phyloP scores from a whole-genome alignment of 2,888 invertebrate genomes.

The Trileptium ribeirensis region DNA sequence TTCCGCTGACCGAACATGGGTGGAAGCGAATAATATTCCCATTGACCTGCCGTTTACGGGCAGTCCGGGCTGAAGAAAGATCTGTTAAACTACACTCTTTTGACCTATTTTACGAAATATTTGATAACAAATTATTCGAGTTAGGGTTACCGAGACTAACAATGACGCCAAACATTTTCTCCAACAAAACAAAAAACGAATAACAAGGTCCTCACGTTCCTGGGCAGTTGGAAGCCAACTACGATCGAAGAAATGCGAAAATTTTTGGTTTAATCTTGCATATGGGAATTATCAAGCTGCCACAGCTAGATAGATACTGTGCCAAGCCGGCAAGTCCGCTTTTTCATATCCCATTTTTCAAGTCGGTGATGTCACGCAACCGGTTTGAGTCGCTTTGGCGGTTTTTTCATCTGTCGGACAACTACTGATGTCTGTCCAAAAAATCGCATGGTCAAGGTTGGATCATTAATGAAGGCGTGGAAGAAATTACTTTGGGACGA shows the following conservation, averaged over 20 bases:
- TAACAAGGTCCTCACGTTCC: not conserved
- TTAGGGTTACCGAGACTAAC: not conserved
- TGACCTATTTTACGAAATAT: too few species aligned
- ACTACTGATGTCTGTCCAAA: not conserved
- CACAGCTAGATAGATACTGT: not conserved
- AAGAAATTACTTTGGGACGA: not conserved
- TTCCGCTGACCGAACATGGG: too few species aligned
- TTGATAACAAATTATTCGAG: too few species aligned
- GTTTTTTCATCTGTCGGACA: not conserved
- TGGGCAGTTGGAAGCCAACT: not conserved
- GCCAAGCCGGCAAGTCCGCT: not conserved
- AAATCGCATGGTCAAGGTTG: not conserved
- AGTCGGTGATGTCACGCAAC: slow-evolving; percentile 2
- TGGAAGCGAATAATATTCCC: too few species aligned
- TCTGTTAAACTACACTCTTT: too few species aligned
- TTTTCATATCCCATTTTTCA: too few species aligned
- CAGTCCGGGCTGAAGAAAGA: too few species aligned
- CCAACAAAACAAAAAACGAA: too few species aligned
- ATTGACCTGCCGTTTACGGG: too few species aligned
- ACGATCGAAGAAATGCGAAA: not conserved
- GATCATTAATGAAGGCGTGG: not conserved
- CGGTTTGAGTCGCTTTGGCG: not conserved
- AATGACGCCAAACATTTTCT: not conserved
- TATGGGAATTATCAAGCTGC: not conserved
- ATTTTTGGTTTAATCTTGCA: too few species aligned